Conservation (phyloP, 1,140 invertebrate genomes). For the Stenopsyche tienmushanensis region DNA sequence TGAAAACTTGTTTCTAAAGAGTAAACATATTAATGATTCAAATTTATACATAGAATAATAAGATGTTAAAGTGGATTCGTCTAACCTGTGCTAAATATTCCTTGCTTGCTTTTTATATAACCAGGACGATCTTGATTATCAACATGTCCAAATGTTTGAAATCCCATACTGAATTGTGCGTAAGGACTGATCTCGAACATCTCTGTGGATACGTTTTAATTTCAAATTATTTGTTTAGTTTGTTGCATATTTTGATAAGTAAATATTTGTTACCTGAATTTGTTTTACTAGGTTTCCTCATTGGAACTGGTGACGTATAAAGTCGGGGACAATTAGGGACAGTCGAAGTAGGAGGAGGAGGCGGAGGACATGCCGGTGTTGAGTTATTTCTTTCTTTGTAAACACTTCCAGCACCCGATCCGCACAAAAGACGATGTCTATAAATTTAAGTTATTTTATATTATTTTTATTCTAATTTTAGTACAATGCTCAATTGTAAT, state of each 20-base stretch:
- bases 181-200: constrained; percentile 84
- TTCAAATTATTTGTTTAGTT: background rate
- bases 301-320: constrained; percentile 52
- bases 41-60: background rate
- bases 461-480: background rate
- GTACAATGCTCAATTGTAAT: background rate
- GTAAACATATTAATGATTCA: background rate
- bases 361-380: constrained; percentile 49
- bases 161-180: constrained; percentile 80
- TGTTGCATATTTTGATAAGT: background rate
- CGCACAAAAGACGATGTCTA: constrained; percentile 36
- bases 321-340: constrained; percentile 49
- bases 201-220: constrained; percentile 54
- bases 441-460: constrained; percentile 1
- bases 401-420: constrained; percentile 30
- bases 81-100: constrained; percentile 37
- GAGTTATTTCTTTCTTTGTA: constrained; percentile 35
- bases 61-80: background rate
- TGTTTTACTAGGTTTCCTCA: constrained; percentile 51
- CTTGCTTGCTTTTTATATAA: constrained; percentile 37
- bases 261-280: constrained; percentile 26
- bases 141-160: constrained; percentile 78
- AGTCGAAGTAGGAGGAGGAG: constrained; percentile 47
- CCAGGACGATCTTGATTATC: constrained; percentile 58
- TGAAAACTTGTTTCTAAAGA: constrained; percentile 56